A percentile compares a stretch with the other conserved stretches of the same genome.
Conservation (phyloP, 2,888 invertebrate genomes). For the Lasioglossum calceatum region DNA sequence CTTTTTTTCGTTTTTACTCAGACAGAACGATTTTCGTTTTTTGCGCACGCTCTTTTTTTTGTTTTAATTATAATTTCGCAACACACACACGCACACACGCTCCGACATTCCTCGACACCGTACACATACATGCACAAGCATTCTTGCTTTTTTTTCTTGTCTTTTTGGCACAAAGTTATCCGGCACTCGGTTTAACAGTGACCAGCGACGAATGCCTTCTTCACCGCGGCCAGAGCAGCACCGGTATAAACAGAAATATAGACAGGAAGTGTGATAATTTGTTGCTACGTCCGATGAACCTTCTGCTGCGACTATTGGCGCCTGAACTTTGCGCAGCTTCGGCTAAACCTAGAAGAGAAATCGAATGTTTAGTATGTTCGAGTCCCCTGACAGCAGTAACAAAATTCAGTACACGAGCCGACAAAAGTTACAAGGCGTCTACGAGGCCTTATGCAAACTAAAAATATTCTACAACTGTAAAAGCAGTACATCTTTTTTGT, state of each 20-base stretch:
- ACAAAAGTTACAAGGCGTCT: neutral
- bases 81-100: conserved; percentile 1
- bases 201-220: conserved; percentile 73
- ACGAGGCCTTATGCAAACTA: neutral
- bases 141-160: conserved; percentile 59
- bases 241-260: conserved; percentile 67
- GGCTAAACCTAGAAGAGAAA: conserved; percentile 76
- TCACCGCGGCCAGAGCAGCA: conserved; percentile 74
- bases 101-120: neutral
- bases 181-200: conserved; percentile 73
- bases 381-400: neutral
- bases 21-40: conserved; percentile 6
- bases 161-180: conserved; percentile 78
- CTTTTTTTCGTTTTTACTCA: neutral
- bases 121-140: conserved; percentile 28
- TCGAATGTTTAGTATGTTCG: neutral
- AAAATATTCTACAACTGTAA: neutral
- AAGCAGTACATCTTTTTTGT: neutral
- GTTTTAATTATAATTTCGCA: neutral
- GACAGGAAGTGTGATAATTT: conserved; percentile 71
- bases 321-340: conserved; percentile 82
- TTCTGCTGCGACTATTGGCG: conserved; percentile 65
- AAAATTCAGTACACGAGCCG: neutral
- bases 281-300: conserved; percentile 43
- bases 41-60: conserved; percentile 1